phyloP scores from a whole-genome alignment of 2,113 vertebrate genomes.

The Xerus inauris region DNA sequence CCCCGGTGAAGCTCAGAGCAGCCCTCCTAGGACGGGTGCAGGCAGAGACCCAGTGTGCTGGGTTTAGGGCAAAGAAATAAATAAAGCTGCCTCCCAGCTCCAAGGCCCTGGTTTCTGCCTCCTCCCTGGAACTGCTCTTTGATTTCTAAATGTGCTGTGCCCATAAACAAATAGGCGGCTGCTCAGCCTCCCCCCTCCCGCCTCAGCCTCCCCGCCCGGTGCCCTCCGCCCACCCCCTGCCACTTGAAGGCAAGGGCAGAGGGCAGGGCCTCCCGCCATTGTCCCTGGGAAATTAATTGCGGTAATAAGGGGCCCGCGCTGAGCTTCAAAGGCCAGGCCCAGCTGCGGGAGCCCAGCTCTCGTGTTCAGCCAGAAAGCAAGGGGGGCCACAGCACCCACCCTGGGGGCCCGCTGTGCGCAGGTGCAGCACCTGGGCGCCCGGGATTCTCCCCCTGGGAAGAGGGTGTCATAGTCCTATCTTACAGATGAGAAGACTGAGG shows the following conservation, averaged over 20 bases:
- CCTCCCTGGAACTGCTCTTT: constrained; percentile 29
- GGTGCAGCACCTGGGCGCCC: accelerated
- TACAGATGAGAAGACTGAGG: background rate
- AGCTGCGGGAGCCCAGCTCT: constrained; percentile 71
- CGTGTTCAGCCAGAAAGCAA: constrained; percentile 62
- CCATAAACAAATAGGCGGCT: constrained; percentile 78
- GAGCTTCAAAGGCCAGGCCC: constrained; percentile 76
- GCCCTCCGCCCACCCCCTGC: constrained; percentile 63
- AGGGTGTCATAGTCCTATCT: background rate
- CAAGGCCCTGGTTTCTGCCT: background rate
- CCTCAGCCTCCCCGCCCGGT: background rate
- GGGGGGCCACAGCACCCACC: background rate
- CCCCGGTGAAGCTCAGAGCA: background rate
- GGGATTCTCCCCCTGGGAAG: background rate
- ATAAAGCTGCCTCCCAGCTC: background rate
- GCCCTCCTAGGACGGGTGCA: background rate
- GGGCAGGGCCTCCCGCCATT: constrained; percentile 81
- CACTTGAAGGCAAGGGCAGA: constrained; percentile 79
- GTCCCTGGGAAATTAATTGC: constrained; percentile 86
- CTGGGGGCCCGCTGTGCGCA: background rate
- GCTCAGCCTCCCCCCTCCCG: background rate
- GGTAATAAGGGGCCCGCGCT: constrained; percentile 81
- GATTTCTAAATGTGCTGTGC: constrained; percentile 54
- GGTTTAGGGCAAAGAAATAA: background rate
- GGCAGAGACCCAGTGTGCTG: too few relatives aligned